A percentile compares a stretch with the other conserved stretches of the same genome.
Conservation (phyloP, 1,140 invertebrate species). For the Leptinotarsa defecta region DNA sequence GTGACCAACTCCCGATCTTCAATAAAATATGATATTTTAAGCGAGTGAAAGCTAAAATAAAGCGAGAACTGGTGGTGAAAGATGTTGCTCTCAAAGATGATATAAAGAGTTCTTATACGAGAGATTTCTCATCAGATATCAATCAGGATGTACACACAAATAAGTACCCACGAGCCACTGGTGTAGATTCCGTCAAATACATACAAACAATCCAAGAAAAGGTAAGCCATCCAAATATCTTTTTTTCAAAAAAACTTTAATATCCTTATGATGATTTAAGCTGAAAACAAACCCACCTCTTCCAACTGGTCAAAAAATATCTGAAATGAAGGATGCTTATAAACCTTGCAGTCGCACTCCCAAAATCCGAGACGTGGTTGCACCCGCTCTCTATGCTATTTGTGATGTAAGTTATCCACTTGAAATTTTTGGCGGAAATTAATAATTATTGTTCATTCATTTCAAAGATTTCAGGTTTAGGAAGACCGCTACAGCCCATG, state of each 20-base stretch:
- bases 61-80: slow-evolving; percentile 37
- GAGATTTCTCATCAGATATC: slow-evolving; percentile 35
- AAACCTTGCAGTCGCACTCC: slow-evolving; percentile 25
- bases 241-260: not conserved
- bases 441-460: not conserved
- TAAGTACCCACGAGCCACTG: slow-evolving; percentile 25
- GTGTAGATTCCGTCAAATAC: slow-evolving; percentile 33
- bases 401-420: slow-evolving; percentile 37
- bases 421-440: not conserved
- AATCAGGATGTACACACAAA: slow-evolving; percentile 10
- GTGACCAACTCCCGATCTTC: too few species aligned
- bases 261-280: not conserved
- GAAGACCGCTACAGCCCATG: slow-evolving; percentile 48
- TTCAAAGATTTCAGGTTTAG: slow-evolving; percentile 43
- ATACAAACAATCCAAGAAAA: slow-evolving; percentile 43
- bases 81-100: slow-evolving; percentile 42
- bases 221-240: slow-evolving; percentile 28
- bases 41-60: slow-evolving; percentile 45
- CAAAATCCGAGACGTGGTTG: slow-evolving; percentile 11
- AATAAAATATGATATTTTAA: slow-evolving; percentile 25
- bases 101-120: slow-evolving; percentile 35
- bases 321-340: slow-evolving; percentile 49
- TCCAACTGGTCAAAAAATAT: slow-evolving; percentile 38
- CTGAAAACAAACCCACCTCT: slow-evolving; percentile 39
- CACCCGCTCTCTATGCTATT: slow-evolving; percentile 25